Base-by-base conservation (phyloP, 1,140 invertebrate genomes). In the Leptopilina clavipes region DNA sequence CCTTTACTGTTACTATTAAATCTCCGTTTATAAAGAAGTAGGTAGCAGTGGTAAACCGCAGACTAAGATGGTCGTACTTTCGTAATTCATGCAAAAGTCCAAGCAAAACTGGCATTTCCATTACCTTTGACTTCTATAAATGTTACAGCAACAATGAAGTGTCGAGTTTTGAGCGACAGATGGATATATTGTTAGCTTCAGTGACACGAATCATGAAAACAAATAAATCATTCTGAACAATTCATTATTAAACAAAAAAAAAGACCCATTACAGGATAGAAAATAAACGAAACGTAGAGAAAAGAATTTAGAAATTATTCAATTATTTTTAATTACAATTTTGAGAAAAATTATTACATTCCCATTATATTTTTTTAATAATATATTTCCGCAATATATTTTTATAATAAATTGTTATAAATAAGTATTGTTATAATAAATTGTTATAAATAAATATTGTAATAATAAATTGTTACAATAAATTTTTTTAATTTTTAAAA, bases 21-120 rank as follows among this genome's bases (percentile, higher is more conserved):
- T 52, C 48, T 52, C 17, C n/a, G 14, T 52, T 52, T 12, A 31
- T 52, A 52, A 52, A 52, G 48, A 52, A 17, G 48, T 52, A 52
- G 48, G 25, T 31, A 31, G 25, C 48, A n/a, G 48, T 52, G 48
- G 48, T n/a, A 12, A 52, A 52, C 48, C 48, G 48, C 48, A 52
- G 48, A 52, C 48, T 48, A 48, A 52, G 48, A 52, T 52, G 48
- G 48, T 52, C n/a, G n/a, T 52, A 52, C 48, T 52, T 52, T 52
- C 48, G 48, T 52, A 52, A 52, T 52, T 52, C 48, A n/a, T 48
- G 45, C 11, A 48, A 48, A 48, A 48, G 45, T 48, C 48, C 14
- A 17, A 17, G 44, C 44, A 45, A 45, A 52, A 52, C 48, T 52
- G 48, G 48, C 48, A 52, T 52, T 52, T 52, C 14, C 48, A 52